Evolutionary conservation across 2,113 vertebrate genomes (phyloP).

Genomic region (Nipponia nippon): DNA sequence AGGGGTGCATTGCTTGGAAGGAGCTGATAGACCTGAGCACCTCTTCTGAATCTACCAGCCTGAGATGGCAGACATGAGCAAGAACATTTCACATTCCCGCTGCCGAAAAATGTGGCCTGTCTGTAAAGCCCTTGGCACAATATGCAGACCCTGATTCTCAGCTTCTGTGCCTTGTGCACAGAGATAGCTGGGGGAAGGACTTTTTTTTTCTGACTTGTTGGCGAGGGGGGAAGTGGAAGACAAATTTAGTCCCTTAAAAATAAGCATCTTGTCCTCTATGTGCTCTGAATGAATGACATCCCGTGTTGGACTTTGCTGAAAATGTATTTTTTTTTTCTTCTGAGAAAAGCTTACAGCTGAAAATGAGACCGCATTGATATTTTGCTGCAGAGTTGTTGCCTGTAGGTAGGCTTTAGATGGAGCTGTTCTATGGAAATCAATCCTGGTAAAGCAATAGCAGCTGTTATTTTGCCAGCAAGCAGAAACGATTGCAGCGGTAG

Average conservation of each 20-base stretch:
- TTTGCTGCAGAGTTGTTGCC: conserved; percentile 56
- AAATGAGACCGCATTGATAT: not conserved
- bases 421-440: conserved; percentile 53
- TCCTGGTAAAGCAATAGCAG: conserved; percentile 24
- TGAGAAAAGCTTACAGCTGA: not conserved
- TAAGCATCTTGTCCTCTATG: not conserved
- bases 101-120: not conserved
- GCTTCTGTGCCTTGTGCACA: not conserved
- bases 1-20: not conserved
- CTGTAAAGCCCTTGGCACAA: not conserved
- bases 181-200: not conserved
- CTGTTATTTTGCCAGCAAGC: conserved; percentile 39
- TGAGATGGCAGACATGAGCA: not conserved
- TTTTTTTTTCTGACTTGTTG: not conserved
- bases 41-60: not conserved
- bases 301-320: not conserved
- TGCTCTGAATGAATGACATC: not conserved
- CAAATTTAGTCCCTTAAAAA: not conserved
- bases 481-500: not conserved
- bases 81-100: not conserved
- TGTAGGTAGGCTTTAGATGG: conserved; percentile 61
- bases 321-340: not conserved
- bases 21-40: not conserved
- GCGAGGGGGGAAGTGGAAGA: not conserved
- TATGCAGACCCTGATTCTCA: not conserved